Base-by-base conservation (phyloP, 1,140 invertebrate genomes). In the Pogonus chalceus region DNA sequence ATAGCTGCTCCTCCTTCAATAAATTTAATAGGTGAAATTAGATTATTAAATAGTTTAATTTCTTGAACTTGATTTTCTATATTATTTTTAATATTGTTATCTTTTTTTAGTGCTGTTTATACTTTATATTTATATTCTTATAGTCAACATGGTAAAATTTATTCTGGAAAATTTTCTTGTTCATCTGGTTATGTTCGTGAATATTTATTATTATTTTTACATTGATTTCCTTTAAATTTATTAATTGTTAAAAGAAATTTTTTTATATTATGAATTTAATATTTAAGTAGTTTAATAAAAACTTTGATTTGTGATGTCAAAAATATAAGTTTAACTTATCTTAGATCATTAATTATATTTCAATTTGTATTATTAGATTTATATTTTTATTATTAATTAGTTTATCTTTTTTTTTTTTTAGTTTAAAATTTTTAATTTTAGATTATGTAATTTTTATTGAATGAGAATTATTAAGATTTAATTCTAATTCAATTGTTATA, bases 201-300 rank as follows among this genome's bases (percentile, higher is more conserved):
- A 65, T 80, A 70, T 78, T 71, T 79, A 70, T 65, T 77, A 64
- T 70, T 79, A 69, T 57, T 77, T 58, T 69, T 78, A 65, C 78
- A 81, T 77, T 78, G 68, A 70, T 63, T 79, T 57, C 75, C 79
- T 62, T 72, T 81, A 72, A 77, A 77, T 77, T 60, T 79, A 57
- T 64, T 80, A 59, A 63, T 79, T 76, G 65, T 79, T 68, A 74
- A 75, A 64, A 62, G 69, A 63, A 71, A 73, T 61, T 70, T 65
- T 65, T 69, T 71, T 66, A 64, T 70, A 60, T 66, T 74, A 65
- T 73, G 67, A 67, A 67, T 74, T 70, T 73, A 73, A 31, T 7
- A 66, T 71, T 77, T 77, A 76, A 73, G 75, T 78, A 75, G 73
- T 79, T 79, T 77, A 76, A 67, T 52, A 59, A 72, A 79, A 79